Evolutionary conservation across 92 coral and sea anemone species (phyloP), one percentile per base, ranked within the genome.

Genomic region (Palythoa grandis): DNA sequence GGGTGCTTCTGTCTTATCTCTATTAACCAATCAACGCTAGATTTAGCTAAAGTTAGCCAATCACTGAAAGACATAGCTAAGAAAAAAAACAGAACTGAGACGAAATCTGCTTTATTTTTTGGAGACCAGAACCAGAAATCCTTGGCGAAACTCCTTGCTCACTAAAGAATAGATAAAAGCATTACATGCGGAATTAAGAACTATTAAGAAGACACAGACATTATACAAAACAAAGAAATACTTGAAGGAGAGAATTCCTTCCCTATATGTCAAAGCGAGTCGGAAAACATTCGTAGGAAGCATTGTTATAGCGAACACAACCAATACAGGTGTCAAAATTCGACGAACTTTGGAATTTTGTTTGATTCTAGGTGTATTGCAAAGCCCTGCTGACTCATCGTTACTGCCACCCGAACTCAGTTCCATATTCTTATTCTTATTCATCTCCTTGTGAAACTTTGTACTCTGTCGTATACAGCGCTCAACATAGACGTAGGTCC

Each of bases 151-250:
- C 25, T 92, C 95, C 7, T 92, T 95, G 4, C 95, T 87, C 2
- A 94, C 98, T 40, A 96, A 77, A 2, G 94, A 92, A 65, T 96
- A 96, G 54, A 96, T 93, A 20, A 96, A 66, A 1, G 98, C 98
- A 57, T 96, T 92, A 5, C 95, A 89, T 1, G 95, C 95, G 0
- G 92, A 86, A 73, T 96, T 96, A 1, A 93, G 70, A 5, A 95
- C 88, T 3, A 88, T 80, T 4, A 84, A 89, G 20, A 94, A 82
- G 14, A 96, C 89, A 61, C 92, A 92, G 5, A 90, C 72, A 83
- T 92, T 86, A 58, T 91, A 91, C 0, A 96, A 40, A 17, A 95
- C 77, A 2, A 86, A 83, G 76, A 95, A 92, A 74, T 92, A 93
- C 52, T 71, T 79, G 83, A 86, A 58, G 29, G 7, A 52, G 3